These are phyloP conservation scores for Hippoglossus stenolepis DNA, from an alignment of 2,113 vertebrate species.

Conservation along the genomic window DNA sequence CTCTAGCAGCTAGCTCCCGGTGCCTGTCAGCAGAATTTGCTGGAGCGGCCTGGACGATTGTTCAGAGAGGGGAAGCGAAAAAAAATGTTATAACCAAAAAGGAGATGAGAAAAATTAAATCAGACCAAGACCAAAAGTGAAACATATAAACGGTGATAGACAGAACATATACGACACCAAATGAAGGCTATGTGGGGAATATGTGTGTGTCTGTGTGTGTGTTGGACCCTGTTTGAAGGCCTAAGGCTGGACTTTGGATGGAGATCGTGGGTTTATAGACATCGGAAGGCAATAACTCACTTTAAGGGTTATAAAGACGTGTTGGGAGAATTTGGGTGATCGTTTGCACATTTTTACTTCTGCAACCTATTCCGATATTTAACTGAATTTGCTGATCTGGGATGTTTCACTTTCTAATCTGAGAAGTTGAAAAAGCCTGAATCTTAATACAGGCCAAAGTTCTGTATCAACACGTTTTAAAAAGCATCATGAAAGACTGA, in stretches of 20 bases:
- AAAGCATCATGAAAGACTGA: too few species aligned
- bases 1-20: slow-evolving; percentile 84
- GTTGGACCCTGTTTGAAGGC: slow-evolving; percentile 73
- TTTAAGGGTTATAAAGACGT: slow-evolving; percentile 37
- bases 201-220: slow-evolving; percentile 36
- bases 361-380: too few species aligned
- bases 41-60: slow-evolving; percentile 80
- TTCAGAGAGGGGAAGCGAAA: slow-evolving; percentile 77
- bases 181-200: slow-evolving; percentile 46
- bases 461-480: too few species aligned
- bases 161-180: slow-evolving; percentile 40
- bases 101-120: background rate
- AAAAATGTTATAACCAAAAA: slow-evolving; percentile 23
- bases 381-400: too few species aligned
- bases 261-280: slow-evolving; percentile 40
- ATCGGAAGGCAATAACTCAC: slow-evolving; percentile 67
- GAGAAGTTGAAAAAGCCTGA: background rate
- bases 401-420: too few species aligned
- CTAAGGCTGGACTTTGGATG: slow-evolving; percentile 66
- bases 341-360: too few species aligned
- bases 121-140: slow-evolving; percentile 12
- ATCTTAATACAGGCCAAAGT: background rate
- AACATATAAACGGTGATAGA: slow-evolving; percentile 24
- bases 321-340: background rate
- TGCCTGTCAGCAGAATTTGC: slow-evolving; percentile 84